Conservation (phyloP, 2,797 vertebrate species). For the Chiloscyllium punctatum region DNA sequence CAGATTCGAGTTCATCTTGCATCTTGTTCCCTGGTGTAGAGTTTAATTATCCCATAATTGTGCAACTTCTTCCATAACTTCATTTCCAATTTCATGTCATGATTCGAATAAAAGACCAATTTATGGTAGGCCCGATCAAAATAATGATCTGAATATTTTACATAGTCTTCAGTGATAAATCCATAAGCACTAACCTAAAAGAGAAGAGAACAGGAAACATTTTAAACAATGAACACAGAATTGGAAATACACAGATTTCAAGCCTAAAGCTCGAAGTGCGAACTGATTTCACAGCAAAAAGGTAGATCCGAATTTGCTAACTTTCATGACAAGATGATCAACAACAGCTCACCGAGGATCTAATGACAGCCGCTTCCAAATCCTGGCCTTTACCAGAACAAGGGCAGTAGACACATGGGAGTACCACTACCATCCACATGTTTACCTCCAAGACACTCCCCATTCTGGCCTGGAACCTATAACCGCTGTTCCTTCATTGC, state of each 20-base stretch:
- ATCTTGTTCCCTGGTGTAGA: conserved; percentile 55
- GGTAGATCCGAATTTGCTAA: neutral
- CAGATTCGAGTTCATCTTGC: neutral
- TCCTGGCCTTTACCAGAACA: neutral
- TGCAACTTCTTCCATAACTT: conserved; percentile 63
- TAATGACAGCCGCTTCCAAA: neutral
- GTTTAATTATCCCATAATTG: conserved; percentile 51
- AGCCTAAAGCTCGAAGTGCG: neutral
- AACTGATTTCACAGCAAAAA: neutral
- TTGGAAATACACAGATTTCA: neutral
- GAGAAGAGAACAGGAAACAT: neutral
- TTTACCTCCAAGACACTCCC: neutral
- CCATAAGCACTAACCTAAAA: conserved; percentile 67
- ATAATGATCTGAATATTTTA: conserved; percentile 65
- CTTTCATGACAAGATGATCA: neutral
- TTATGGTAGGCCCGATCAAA: conserved; percentile 49
- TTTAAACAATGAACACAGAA: neutral
- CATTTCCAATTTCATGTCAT: conserved; percentile 63
- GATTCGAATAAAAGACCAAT: conserved; percentile 62
- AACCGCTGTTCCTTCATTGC: neutral
- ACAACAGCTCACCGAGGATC: neutral
- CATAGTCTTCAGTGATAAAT: conserved; percentile 66
- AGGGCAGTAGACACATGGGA: neutral
- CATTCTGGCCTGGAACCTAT: neutral
- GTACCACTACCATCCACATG: neutral